Conservation (phyloP, 2,888 invertebrate species). For the Rambutsinella grinnellia region DNA sequence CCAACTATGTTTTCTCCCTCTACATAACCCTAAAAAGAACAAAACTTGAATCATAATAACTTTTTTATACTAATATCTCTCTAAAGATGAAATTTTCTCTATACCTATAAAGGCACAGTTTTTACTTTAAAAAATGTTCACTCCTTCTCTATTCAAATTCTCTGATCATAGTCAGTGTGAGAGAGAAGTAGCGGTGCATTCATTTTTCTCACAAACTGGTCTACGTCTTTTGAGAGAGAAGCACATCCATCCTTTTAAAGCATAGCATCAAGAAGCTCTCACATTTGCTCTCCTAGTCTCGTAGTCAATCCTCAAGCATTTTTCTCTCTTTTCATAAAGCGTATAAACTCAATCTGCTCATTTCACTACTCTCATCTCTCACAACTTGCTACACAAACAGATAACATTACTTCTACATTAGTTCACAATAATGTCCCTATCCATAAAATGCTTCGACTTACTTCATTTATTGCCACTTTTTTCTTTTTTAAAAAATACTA, state of each 20-base stretch:
- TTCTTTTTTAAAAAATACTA: constrained; percentile 6
- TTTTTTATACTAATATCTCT: constrained; percentile 5
- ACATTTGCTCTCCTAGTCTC: too few relatives aligned
- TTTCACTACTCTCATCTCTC: constrained; percentile 3
- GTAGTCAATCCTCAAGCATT: too few relatives aligned
- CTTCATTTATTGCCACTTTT: constrained; percentile 22
- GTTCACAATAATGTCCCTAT: constrained; percentile 22
- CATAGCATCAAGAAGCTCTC: too few relatives aligned
- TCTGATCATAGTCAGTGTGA: too few relatives aligned
- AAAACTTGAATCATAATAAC: constrained; percentile 49
- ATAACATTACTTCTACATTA: constrained; percentile 30
- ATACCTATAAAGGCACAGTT: constrained; percentile 7
- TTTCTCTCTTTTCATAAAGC: background rate
- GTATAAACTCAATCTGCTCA: background rate
- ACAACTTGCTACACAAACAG: background rate
- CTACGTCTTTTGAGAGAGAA: background rate
- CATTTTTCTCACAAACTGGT: constrained; percentile 47
- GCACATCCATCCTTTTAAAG: constrained; percentile 24
- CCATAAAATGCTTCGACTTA: constrained; percentile 12
- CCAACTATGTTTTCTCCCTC: constrained; percentile 26
- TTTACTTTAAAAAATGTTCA: background rate
- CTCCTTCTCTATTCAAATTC: background rate
- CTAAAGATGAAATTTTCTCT: background rate
- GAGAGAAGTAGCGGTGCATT: constrained; percentile 31
- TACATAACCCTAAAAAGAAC: constrained; percentile 36